Evolutionary conservation across 2,888 invertebrate species (phyloP), one percentile per base, ranked within the genome.

Genomic region (Cheilosia vernalis): DNA sequence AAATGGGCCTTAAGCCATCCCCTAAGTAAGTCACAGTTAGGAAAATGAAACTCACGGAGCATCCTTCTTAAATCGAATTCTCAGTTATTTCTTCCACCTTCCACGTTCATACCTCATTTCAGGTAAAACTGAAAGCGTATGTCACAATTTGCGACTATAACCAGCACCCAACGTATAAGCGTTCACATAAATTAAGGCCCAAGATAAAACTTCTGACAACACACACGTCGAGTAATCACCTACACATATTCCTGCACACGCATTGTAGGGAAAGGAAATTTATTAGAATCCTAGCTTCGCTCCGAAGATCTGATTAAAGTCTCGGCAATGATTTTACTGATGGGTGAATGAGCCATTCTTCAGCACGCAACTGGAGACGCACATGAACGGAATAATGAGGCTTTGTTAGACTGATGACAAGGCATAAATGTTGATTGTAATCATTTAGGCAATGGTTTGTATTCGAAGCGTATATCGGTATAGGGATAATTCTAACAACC

Each of bases 321-420:
- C 15, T 58, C 7, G 19, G 37, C 9, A 21, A 58, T 37, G 37
- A 37, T 58, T 37, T 17, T 2, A 4, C 15, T n/a, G 21, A 66
- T 66, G 64, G 53, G 40, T 53, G 37, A 53, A 66, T 53, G 64
- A 66, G 47, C 40, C 24, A 24, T 51, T n/a, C 55, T 55, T 55
- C 55, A 55, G 15, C 55, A n/a, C 30, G 17, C 55, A 55, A 30
- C 55, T 30, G 55, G 30, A n/a, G 27, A 55, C 3, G n/a, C 30
- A 55, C 55, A 55, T 13, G 55, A 30, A 55, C n/a, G 13, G 30
- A 30, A 55, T 55, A 51, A 55, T 55, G 30, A 55, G 30, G 17
- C 9, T 9, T 55, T 30, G 55, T 17, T 24, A 17, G 40, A 58
- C 7, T 40, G 33, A 58, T 58, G 58, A 40, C 40, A 33, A 21